Percentiles rank a stretch among this genome's conserved stretches.
phyloP scores from a whole-genome alignment of 1,140 invertebrate genomes.

The Druon quercuslanigerum region DNA sequence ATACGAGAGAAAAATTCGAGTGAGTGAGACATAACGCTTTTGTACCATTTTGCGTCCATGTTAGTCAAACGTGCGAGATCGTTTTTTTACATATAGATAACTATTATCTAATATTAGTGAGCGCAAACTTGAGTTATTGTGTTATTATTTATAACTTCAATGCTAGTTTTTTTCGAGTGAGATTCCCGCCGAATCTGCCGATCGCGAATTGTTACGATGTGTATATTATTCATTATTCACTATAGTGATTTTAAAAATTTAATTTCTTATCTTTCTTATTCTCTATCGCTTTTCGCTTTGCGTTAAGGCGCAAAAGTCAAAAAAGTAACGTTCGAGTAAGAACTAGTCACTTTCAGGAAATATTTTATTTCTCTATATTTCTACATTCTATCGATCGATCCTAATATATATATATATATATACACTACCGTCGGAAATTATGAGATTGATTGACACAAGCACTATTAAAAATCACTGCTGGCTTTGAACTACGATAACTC shows the following conservation, averaged over 20 bases:
- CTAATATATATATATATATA: no score
- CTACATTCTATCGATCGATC: no score
- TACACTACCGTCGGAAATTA: no score
- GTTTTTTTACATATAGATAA: slow-evolving; percentile 52
- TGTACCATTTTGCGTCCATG: slow-evolving; percentile 66
- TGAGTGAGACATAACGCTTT: slow-evolving; percentile 52
- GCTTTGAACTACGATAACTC: no score
- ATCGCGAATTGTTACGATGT: slow-evolving; percentile 10
- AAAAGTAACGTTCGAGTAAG: slow-evolving; percentile 26
- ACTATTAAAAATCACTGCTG: no score
- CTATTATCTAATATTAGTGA: slow-evolving; percentile 35
- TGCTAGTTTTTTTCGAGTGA: slow-evolving; percentile 3
- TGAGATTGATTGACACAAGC: no score
- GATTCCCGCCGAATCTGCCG: slow-evolving; percentile 4
- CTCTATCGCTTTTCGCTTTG: slow-evolving; percentile 33
- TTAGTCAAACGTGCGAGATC: slow-evolving; percentile 58
- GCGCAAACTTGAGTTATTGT: slow-evolving; percentile 25
- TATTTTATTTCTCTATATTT: no score
- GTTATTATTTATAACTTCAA: not conserved
- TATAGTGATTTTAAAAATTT: slow-evolving; percentile 22
- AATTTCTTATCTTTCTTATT: slow-evolving; percentile 34
- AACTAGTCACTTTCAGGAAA: slow-evolving; percentile 19
- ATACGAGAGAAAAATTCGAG: slow-evolving; percentile 32
- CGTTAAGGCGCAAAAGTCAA: slow-evolving; percentile 15
- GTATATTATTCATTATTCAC: slow-evolving; percentile 21